phyloP scores from a whole-genome alignment of 2,113 vertebrate genomes.

The Tautogolabrus adspersus region DNA sequence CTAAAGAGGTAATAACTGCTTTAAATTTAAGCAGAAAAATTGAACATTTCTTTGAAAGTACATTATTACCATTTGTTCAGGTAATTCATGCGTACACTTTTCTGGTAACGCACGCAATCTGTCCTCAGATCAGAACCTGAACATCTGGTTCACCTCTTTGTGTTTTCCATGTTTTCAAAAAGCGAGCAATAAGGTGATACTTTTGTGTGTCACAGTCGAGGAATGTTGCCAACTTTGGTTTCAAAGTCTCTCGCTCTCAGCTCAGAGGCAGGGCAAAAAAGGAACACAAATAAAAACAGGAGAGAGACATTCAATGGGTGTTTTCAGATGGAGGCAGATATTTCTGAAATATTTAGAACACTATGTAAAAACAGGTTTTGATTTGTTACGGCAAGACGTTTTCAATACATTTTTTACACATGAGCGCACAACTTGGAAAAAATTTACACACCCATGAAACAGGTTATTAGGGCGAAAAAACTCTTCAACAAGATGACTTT shows the following conservation, averaged over 20 bases:
- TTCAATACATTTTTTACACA: conserved; percentile 95
- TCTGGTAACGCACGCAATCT: not conserved
- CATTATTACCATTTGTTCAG: not conserved
- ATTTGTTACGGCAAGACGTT: conserved; percentile 96
- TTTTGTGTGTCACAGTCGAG: conserved; percentile 68
- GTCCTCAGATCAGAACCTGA: conserved; percentile 40
- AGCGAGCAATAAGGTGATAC: conserved; percentile 67
- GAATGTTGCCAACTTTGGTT: conserved; percentile 74
- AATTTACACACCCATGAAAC: conserved; percentile 91
- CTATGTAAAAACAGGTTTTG: conserved; percentile 92
- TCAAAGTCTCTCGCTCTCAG: conserved; percentile 59
- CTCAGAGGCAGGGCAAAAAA: conserved; percentile 55
- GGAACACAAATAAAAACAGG: conserved; percentile 45
- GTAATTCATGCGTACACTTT: not conserved
- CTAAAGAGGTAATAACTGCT: not conserved
- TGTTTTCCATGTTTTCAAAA: conserved; percentile 50
- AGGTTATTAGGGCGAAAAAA: conserved; percentile 82
- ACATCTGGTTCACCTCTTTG: conserved; percentile 62
- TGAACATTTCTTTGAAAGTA: not conserved
- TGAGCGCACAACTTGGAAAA: conserved; percentile 88
- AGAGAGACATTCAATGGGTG: conserved; percentile 57
- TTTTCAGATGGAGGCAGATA: conserved; percentile 63
- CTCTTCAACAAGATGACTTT: conserved; percentile 34
- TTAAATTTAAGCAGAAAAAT: not conserved
- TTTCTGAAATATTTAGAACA: conserved; percentile 68